These are phyloP conservation scores for Trematocara stigmaticum DNA, from an alignment of 2,113 vertebrate species.

Conservation along the genomic window DNA sequence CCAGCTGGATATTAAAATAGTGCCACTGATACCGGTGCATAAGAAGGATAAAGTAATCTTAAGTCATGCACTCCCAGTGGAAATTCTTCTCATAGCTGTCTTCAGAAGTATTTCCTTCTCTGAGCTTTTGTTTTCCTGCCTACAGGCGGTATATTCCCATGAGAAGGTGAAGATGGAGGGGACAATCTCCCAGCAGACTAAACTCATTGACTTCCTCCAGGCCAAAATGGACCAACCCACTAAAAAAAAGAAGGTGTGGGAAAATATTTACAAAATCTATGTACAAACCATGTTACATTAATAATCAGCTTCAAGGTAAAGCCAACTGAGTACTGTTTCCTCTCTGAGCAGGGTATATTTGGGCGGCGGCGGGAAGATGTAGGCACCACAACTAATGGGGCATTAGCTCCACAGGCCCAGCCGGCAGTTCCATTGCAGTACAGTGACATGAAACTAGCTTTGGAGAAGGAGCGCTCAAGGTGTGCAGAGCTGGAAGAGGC, in stretches of 20 bases:
- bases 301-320: background rate
- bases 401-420: conserved; percentile 40
- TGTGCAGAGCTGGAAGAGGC: conserved; percentile 94
- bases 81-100: background rate
- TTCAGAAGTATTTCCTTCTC: conserved; percentile 1
- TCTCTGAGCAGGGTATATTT: conserved; percentile 89
- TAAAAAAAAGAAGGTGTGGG: conserved; percentile 96
- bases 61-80: background rate
- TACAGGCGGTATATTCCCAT: conserved; percentile 94
- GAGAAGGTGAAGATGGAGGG: conserved; percentile 99
- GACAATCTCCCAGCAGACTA: conserved; percentile 98
- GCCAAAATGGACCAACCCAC: conserved; percentile 98
- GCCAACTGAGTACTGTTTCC: background rate
- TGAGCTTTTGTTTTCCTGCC: conserved; percentile 8
- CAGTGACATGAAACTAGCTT: conserved; percentile 92
- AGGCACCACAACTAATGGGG: conserved; percentile 66
- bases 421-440: conserved; percentile 89
- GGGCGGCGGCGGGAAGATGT: conserved; percentile 92
- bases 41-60: background rate
- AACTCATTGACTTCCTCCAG: conserved; percentile 98
- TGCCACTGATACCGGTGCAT: background rate
- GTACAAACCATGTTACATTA: background rate
- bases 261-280: background rate
- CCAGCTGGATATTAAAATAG: background rate
- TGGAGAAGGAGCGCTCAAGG: conserved; percentile 95